Evolutionary conservation across 2,888 invertebrate species (phyloP).

Genomic region (Serripes groenlandicus): DNA sequence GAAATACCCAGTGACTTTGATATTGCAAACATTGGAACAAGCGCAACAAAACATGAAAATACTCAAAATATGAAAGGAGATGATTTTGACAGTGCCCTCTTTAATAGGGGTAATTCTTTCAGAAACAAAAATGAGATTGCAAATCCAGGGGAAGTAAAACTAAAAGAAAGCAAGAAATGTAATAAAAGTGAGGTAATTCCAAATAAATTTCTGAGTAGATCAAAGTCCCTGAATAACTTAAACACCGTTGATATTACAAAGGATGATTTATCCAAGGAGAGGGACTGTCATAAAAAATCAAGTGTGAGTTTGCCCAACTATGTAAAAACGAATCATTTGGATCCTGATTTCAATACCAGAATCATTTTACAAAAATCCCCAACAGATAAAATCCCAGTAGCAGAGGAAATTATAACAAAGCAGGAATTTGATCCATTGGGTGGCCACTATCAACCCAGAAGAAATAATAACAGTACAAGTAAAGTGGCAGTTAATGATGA

Average conservation of each 20-base stretch:
- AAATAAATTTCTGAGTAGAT: neutral
- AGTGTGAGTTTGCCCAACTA: neutral
- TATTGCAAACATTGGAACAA: neutral
- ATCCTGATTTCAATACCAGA: neutral
- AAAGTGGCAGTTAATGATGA: neutral
- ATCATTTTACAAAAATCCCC: neutral
- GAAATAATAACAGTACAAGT: neutral
- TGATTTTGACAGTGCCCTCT: conserved; percentile 8
- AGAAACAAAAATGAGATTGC: neutral
- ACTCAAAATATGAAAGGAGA: neutral
- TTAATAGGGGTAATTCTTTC: conserved; percentile 7
- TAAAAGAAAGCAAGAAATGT: neutral
- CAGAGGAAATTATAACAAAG: neutral
- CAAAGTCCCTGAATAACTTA: neutral
- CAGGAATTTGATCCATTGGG: neutral
- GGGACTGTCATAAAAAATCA: neutral
- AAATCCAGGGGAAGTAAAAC: neutral
- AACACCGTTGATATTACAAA: neutral
- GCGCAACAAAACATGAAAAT: neutral
- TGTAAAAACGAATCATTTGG: no score
- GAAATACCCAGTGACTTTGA: neutral
- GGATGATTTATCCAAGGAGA: neutral
- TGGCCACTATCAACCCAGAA: no score
- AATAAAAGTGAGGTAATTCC: neutral
- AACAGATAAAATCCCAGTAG: neutral